Evolutionary conservation across 1,140 invertebrate genomes (phyloP).

Genomic region (Calephelis nemesis): DNA sequence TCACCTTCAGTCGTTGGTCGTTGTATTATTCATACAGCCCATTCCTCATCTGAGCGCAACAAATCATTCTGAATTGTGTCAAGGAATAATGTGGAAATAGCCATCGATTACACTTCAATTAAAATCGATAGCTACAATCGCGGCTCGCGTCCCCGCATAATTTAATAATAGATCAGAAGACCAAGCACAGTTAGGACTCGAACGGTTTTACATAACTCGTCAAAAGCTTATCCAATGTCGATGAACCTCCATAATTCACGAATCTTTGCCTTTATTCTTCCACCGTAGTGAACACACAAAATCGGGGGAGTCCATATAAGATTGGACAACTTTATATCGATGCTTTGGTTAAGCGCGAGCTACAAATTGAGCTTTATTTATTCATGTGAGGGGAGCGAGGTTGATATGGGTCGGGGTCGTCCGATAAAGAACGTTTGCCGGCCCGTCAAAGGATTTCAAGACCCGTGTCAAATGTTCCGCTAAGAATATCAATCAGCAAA

Average conservation of each 20-base stretch:
- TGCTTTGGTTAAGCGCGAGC: slow-evolving; percentile 60
- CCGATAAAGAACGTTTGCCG: slow-evolving; percentile 63
- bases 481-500: slow-evolving; percentile 46
- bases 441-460: slow-evolving; percentile 50
- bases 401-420: slow-evolving; percentile 73
- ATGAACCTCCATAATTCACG: slow-evolving; percentile 31
- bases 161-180: slow-evolving; percentile 39
- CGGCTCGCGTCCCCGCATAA: slow-evolving; percentile 31
- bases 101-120: slow-evolving; percentile 25
- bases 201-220: slow-evolving; percentile 54
- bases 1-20: neutral
- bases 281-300: slow-evolving; percentile 36
- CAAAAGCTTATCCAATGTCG: slow-evolving; percentile 33
- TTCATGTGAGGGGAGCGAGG: slow-evolving; percentile 69
- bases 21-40: neutral
- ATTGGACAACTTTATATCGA: slow-evolving; percentile 55
- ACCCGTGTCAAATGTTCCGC: slow-evolving; percentile 46
- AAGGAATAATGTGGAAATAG: slow-evolving; percentile 22
- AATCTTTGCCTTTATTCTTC: slow-evolving; percentile 35
- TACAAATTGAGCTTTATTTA: slow-evolving; percentile 78
- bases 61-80: slow-evolving; percentile 5
- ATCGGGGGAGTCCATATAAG: slow-evolving; percentile 49
- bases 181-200: slow-evolving; percentile 21
- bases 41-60: neutral
- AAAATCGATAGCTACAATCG: slow-evolving; percentile 28